Base-by-base conservation (phyloP, 2,888 invertebrate species). In the Sminthurinus aureus region DNA sequence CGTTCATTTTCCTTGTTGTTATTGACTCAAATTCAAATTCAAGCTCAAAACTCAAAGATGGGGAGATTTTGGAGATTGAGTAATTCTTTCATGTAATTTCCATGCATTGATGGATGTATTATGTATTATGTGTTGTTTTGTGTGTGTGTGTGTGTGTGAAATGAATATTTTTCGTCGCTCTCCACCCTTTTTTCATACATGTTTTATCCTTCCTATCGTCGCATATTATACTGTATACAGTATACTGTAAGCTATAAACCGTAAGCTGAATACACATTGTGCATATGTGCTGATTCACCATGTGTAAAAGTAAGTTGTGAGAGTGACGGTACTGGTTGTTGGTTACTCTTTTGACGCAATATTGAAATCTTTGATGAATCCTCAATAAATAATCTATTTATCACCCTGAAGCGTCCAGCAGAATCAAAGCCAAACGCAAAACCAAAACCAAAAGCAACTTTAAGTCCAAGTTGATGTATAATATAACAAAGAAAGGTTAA, bases 341-440 rank as follows among this genome's bases (percentile, higher is more conserved):
- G 38, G 38, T 38, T 38, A 6, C 38, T 38, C 38, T 26, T 71
- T 86, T 87, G 87, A 87, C 86, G 86, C 86, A 87, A 87, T 38
- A 38, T 87, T 85, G 87, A 85, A 87, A 86, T 87, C 85, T 87
- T 84, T 87, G 87, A 87, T 87, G 86, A 87, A 85, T 87, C 87
- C 86, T 87, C 87, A 87, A 87, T 87, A 87, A 87, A 87, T 87
- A 87, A 86, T 87, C 87, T 87, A 87, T 87, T 87, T 87, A 87
- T 87, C 86, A 85, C 85, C 82, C 81, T 81, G 79, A 67, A 81
- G 84, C 84, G 76, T 77, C 79, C 50, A 69, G 13, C 26, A 71
- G 20, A 13, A 9, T 38, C 69, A 24, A 24, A 24, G 8, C 22
- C 6, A 24, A 79, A 2, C 0, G 66, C 9, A 52, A 51, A n/a